Evolutionary conservation across 1,140 invertebrate species (phyloP).

Genomic region (Wiebesia pumilae): DNA sequence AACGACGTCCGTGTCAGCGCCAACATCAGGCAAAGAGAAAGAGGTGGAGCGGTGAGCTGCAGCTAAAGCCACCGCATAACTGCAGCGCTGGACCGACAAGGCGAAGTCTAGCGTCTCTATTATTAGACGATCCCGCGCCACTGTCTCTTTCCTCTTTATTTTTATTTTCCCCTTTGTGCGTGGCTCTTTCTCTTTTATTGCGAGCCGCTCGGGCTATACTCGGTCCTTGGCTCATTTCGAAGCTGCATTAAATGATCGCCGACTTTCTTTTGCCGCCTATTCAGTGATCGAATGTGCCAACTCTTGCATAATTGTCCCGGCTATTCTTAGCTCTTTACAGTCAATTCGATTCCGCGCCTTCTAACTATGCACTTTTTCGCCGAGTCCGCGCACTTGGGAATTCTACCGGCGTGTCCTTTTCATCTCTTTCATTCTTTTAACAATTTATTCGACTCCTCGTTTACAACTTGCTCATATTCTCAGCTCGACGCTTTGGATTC

Average conservation of each 20-base stretch:
- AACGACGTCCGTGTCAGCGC: background rate
- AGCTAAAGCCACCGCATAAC: background rate
- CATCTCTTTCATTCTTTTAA: too few species aligned
- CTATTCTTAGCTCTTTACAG: background rate
- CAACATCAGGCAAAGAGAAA: background rate
- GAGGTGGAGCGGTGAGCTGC: background rate
- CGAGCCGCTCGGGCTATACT: background rate
- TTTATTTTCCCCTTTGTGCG: background rate
- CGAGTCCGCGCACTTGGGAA: too few species aligned
- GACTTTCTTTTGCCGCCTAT: background rate
- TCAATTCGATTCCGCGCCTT: background rate
- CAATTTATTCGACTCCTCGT: too few species aligned
- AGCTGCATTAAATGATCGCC: background rate
- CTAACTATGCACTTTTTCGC: background rate
- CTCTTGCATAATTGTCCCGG: background rate
- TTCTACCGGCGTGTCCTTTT: too few species aligned
- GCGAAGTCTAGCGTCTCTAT: conserved; percentile 47
- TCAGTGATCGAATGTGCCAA: background rate
- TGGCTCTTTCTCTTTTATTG: conserved; percentile 20
- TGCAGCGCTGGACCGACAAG: conserved; percentile 25
- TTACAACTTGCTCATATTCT: background rate
- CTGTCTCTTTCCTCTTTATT: background rate
- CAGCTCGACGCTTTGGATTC: background rate
- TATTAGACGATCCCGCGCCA: conserved; percentile 30
- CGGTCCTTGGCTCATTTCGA: background rate